Percentiles rank a stretch among this genome's conserved stretches.
Conservation (phyloP, 2,888 invertebrate species). For the Nomada fabriciana region DNA sequence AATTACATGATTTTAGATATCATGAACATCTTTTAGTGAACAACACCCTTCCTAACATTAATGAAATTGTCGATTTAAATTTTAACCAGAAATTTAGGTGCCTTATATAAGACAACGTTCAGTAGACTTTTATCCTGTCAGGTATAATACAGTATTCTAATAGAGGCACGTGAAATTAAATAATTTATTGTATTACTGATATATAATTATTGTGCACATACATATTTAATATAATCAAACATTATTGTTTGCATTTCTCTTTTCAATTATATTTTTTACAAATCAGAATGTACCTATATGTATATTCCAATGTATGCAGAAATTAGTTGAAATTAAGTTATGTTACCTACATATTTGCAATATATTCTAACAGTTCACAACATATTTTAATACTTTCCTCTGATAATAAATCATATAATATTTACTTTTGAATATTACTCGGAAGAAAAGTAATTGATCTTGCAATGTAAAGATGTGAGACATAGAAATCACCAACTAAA, state of each 20-base stretch:
- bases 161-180: conserved; percentile 32
- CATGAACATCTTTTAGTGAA: conserved; percentile 53
- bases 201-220: conserved; percentile 15
- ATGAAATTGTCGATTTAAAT: conserved; percentile 35
- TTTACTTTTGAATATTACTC: conserved; percentile 3
- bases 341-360: conserved; percentile 10
- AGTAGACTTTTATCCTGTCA: conserved; percentile 37
- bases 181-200: conserved; percentile 32
- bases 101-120: conserved; percentile 45
- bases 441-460: too few relatives aligned
- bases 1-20: conserved; percentile 65
- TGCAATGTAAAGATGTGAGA: neutral
- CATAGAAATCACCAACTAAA: neutral
- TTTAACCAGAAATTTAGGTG: conserved; percentile 49
- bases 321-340: conserved; percentile 43
- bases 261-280: conserved; percentile 31
- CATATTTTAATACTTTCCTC: conserved; percentile 22
- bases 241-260: conserved; percentile 32
- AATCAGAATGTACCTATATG: conserved; percentile 11
- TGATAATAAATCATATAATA: conserved; percentile 36
- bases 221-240: conserved; percentile 36
- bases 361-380: conserved; percentile 18
- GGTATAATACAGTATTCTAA: conserved; percentile 41
- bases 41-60: conserved; percentile 49
- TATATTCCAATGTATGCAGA: conserved; percentile 44